A percentile compares a stretch with the other conserved stretches of the same genome.
phyloP scores from a whole-genome alignment of 2,113 vertebrate genomes.

The Synchiropus splendidus region DNA sequence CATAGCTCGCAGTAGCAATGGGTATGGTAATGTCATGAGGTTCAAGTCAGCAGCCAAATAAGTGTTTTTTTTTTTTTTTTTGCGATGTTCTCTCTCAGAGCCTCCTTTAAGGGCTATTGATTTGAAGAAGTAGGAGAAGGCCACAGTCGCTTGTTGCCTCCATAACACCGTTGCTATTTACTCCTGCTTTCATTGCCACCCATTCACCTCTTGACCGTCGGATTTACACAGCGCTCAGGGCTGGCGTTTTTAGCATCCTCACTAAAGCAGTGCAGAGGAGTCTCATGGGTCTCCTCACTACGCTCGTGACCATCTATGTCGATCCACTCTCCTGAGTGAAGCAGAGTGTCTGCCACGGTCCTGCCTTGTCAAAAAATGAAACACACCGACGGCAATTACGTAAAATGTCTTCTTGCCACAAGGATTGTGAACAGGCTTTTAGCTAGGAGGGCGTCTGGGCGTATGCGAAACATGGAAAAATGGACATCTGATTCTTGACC shows the following conservation, averaged over 20 bases:
- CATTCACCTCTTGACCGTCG: conserved; percentile 9
- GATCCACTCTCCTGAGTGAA: conserved; percentile 33
- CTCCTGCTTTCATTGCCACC: conserved; percentile 22
- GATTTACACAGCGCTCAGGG: conserved; percentile 1
- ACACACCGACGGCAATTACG: conserved; percentile 51
- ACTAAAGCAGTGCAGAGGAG: not conserved
- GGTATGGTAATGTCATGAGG: too few relatives aligned
- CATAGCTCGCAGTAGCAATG: too few relatives aligned
- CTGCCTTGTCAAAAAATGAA: conserved; percentile 43
- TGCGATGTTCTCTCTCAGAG: too few relatives aligned
- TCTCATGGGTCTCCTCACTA: conserved; percentile 11
- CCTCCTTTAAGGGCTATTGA: conserved; percentile 53
- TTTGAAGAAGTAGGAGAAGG: conserved; percentile 59
- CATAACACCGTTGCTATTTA: conserved; percentile 20
- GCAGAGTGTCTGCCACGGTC: conserved; percentile 39
- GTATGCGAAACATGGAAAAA: too few relatives aligned
- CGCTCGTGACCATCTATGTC: conserved; percentile 30
- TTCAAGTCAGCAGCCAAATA: too few relatives aligned
- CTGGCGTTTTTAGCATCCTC: conserved; percentile 10
- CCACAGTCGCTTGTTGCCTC: conserved; percentile 23
- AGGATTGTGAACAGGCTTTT: too few relatives aligned
- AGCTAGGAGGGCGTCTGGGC: too few relatives aligned
- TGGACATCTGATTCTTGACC: too few relatives aligned
- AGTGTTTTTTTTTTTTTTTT: conserved; percentile 51
- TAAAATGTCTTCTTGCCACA: conserved; percentile 25